phyloP scores from a whole-genome alignment of 2,888 invertebrate genomes.

The Apodemia hepburni region DNA sequence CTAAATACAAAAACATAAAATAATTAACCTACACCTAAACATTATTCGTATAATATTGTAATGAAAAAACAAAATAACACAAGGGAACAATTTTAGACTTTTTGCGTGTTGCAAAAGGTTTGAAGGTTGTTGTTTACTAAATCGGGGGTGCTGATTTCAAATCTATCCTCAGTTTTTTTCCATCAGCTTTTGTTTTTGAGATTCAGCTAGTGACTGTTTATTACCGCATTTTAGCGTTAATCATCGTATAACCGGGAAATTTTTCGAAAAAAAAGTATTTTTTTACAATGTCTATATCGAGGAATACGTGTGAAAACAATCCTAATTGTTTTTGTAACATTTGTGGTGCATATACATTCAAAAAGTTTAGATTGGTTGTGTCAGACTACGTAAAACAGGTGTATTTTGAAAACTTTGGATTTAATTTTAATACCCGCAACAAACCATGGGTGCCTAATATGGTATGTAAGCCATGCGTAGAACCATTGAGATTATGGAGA shows the following conservation, averaged over 20 bases:
- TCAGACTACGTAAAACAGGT: background rate
- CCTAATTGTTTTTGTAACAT: background rate
- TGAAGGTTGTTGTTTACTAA: constrained; percentile 19
- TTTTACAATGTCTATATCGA: constrained; percentile 4
- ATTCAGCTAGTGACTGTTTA: constrained; percentile 14
- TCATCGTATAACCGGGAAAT: background rate
- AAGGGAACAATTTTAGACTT: constrained; percentile 16
- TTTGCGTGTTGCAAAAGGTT: constrained; percentile 21
- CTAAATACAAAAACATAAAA: too few species aligned
- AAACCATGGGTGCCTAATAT: background rate
- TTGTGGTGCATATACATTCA: too few species aligned
- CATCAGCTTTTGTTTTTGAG: constrained; percentile 19
- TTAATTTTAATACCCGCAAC: background rate
- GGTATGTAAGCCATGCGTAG: background rate
- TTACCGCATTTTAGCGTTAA: background rate
- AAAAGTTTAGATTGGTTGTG: background rate
- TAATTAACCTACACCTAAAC: too few species aligned
- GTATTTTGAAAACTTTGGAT: background rate
- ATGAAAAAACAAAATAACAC: too few species aligned
- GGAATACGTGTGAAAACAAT: background rate
- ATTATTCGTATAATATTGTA: too few species aligned
- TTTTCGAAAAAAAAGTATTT: background rate
- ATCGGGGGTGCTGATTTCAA: constrained; percentile 19
- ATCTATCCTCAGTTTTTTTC: constrained; percentile 19
- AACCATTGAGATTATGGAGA: background rate